These are phyloP conservation scores for Ceryle rudis DNA, from an alignment of 2,797 vertebrate species.

Conservation along the genomic window DNA sequence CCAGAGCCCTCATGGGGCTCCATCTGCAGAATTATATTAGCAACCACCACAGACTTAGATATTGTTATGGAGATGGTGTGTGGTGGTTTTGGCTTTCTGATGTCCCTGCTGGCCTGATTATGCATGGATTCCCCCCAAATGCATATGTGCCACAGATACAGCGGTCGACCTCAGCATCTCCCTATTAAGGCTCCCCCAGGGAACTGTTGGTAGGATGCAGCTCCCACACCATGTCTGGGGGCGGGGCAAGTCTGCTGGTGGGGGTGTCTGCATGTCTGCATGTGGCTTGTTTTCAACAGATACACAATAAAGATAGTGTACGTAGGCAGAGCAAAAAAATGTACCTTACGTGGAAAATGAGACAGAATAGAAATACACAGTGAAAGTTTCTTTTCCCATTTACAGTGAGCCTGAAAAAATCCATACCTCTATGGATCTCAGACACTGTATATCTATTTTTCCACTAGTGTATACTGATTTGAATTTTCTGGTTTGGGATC, in stretches of 20 bases:
- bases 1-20: conserved; percentile 4
- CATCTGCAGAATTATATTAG: conserved; percentile 61
- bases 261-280: neutral
- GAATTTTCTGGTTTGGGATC: conserved; percentile 11
- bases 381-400: conserved; percentile 32
- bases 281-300: conserved; percentile 40
- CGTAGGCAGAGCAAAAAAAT: conserved; percentile 35
- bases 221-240: conserved; percentile 27
- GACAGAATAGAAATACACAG: neutral
- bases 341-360: conserved; percentile 56
- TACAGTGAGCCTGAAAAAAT: conserved; percentile 34
- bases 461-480: neutral
- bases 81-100: conserved; percentile 24
- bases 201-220: conserved; percentile 31
- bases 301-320: neutral
- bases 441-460: conserved; percentile 13
- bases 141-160: neutral
- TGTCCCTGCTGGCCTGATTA: conserved; percentile 68
- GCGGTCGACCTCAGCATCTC: conserved; percentile 5
- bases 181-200: conserved; percentile 12
- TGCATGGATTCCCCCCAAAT: conserved; percentile 37
- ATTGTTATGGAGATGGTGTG: conserved; percentile 69
- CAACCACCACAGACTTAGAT: conserved; percentile 16
- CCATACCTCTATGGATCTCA: neutral
- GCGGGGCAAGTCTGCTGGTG: neutral